A percentile compares a stretch with the other conserved stretches of the same genome.
These are phyloP conservation scores for Lycorma delicatula DNA, from an alignment of 1,140 invertebrate species.

Conservation along the genomic window DNA sequence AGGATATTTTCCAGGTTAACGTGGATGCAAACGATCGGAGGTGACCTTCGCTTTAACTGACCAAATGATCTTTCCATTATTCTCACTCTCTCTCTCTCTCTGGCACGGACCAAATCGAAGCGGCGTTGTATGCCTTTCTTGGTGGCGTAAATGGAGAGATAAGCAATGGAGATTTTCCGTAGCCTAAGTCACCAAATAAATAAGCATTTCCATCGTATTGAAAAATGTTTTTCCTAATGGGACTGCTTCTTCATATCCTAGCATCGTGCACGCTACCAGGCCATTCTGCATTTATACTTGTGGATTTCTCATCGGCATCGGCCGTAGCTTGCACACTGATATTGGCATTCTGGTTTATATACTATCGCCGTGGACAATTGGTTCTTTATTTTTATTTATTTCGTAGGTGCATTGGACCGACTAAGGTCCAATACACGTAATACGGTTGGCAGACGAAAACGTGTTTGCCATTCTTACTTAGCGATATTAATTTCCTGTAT, in stretches of 20 bases:
- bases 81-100: not conserved
- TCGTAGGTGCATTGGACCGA: too few relatives aligned
- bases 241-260: not conserved
- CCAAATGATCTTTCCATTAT: constrained; percentile 1
- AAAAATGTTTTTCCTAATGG: not conserved
- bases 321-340: constrained; percentile 1
- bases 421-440: too few relatives aligned
- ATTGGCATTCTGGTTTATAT: too few relatives aligned
- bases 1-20: not conserved
- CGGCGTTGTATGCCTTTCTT: not conserved
- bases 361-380: too few relatives aligned
- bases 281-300: not conserved
- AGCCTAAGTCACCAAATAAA: constrained; percentile 1
- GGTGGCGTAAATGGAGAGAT: not conserved
- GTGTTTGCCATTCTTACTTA: too few relatives aligned
- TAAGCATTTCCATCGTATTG: not conserved
- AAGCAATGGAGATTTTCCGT: not conserved
- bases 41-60: constrained; percentile 4
- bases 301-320: not conserved
- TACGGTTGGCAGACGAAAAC: too few relatives aligned
- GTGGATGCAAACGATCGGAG: not conserved
- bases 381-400: too few relatives aligned
- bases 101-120: constrained; percentile 1
- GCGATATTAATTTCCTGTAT: too few relatives aligned
- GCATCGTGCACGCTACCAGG: constrained; percentile 8